These are phyloP conservation scores for Drosophila pectinifera DNA, from an alignment of 1,140 invertebrate species.

Conservation along the genomic window DNA sequence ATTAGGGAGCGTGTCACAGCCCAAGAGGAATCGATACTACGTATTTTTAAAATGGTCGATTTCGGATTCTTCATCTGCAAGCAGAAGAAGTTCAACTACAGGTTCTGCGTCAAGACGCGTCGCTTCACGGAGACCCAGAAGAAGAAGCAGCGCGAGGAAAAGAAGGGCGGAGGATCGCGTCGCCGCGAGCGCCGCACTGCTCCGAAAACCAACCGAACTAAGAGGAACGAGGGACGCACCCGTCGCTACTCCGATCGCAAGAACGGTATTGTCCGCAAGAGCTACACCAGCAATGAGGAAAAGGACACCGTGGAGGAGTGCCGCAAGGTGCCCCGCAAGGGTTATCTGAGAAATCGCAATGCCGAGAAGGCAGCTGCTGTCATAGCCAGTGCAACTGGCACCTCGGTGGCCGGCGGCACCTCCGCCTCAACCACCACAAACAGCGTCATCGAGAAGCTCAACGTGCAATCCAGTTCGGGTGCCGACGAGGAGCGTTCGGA, in stretches of 20 bases:
- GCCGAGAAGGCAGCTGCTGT: conserved; percentile 71
- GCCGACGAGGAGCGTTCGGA: conserved; percentile 82
- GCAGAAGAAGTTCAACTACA: conserved; percentile 84
- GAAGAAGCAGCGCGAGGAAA: conserved; percentile 86
- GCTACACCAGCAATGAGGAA: conserved; percentile 84
- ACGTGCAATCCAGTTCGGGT: conserved; percentile 77
- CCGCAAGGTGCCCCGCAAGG: conserved; percentile 77
- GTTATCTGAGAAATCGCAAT: conserved; percentile 81
- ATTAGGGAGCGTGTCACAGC: conserved; percentile 87
- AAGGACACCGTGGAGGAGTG: conserved; percentile 83
- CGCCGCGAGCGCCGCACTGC: conserved; percentile 79
- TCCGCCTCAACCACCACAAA: conserved; percentile 79
- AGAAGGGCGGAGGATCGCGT: conserved; percentile 76
- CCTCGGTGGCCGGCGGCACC: conserved; percentile 70
- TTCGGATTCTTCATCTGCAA: conserved; percentile 87
- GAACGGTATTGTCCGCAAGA: conserved; percentile 81
- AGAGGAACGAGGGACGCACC: conserved; percentile 85
- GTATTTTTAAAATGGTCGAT: conserved; percentile 89
- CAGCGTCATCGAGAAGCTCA: conserved; percentile 78
- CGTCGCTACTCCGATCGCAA: conserved; percentile 84
- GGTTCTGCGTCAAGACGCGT: conserved; percentile 81
- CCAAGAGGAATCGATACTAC: conserved; percentile 89
- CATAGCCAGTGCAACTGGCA: conserved; percentile 64
- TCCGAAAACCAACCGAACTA: conserved; percentile 69
- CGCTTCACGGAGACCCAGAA: conserved; percentile 88